A percentile compares a stretch with the other conserved stretches of the same genome.
Conservation (phyloP, 2,797 vertebrate species). For the Clamator glandarius region DNA sequence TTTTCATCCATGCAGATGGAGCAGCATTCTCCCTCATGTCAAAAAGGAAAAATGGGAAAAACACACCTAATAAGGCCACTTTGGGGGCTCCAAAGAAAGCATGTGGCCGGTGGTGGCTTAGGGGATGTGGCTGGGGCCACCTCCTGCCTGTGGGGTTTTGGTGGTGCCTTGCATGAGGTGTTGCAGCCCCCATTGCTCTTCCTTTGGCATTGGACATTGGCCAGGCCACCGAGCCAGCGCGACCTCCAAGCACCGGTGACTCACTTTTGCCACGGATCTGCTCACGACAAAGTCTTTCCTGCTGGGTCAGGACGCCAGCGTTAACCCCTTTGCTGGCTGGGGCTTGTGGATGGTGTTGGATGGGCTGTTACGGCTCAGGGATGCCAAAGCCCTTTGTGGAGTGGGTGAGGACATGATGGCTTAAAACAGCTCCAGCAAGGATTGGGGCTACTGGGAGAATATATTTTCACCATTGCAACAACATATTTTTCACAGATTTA, state of each 20-base stretch:
- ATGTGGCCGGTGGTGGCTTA: accelerated
- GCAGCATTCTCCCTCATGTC: accelerated
- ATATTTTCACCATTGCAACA: background rate
- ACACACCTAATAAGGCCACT: accelerated
- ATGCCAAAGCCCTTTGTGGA: background rate
- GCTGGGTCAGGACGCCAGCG: accelerated
- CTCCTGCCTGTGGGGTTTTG: accelerated
- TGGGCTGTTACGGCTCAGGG: accelerated
- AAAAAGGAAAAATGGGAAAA: background rate
- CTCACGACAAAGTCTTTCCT: background rate
- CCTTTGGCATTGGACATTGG: accelerated
- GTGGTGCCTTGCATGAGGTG: background rate
- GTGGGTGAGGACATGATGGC: accelerated
- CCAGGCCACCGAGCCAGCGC: accelerated
- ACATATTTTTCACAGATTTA: background rate
- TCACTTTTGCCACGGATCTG: background rate
- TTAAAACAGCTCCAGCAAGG: background rate
- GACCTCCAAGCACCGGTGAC: background rate
- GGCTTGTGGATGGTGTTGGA: accelerated
- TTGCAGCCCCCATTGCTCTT: background rate
- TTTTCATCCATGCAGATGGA: accelerated
- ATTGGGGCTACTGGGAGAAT: background rate
- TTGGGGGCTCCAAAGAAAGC: background rate
- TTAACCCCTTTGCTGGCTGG: background rate
- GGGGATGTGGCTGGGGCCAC: background rate